Base-by-base conservation (phyloP, 2,797 vertebrate species). In the Neosilurus hyrtlii region DNA sequence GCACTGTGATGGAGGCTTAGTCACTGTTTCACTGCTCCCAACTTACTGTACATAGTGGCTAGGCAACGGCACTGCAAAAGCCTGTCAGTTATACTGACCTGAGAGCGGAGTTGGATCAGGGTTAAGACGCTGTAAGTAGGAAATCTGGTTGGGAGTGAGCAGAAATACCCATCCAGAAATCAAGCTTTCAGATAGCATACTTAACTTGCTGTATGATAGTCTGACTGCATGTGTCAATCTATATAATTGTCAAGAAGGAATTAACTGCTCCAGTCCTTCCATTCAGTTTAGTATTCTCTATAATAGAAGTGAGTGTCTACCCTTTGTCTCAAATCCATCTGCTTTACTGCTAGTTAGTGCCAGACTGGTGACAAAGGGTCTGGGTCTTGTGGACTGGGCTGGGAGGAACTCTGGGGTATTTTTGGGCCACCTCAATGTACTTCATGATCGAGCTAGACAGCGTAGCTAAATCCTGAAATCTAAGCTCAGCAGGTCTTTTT, bases 1-100 rank as follows among this genome's bases (percentile, higher is more conserved):
- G 56, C 67, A 52, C 74, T 57, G 79, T 9, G 12, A 43, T 70
- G 49, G 76, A 68, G 76, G 57, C 83, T 82, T 81, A 88, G 83
- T 88, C 83, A 88, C 72, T 79, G 83, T 86, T 52, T 49, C 83
- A 68, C 30, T 76, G 52, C 63, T 83, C 71, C 71, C 51, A 62
- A 62, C 87, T 71, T 67, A 59, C 52, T 67, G 65, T 56, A 83
- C 82, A 85, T 26, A 62, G 71, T 75, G 81, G 35, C 65, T 78
- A 73, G 52, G 61, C 63, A 74, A 82, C 65, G n/a, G 66, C 49
- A 12, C n/a, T 26, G 7, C 22, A 56, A 59, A 73, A 87, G 77
- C n/a, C 79, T 52, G 76, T 49, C 61, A 68, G 26, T 71, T 30
- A 26, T 73, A 79, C 61, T 83, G 67, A 81, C 61, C 79, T 12